Base-by-base conservation (phyloP, 2,797 vertebrate genomes). In the Choloepus didactylus region DNA sequence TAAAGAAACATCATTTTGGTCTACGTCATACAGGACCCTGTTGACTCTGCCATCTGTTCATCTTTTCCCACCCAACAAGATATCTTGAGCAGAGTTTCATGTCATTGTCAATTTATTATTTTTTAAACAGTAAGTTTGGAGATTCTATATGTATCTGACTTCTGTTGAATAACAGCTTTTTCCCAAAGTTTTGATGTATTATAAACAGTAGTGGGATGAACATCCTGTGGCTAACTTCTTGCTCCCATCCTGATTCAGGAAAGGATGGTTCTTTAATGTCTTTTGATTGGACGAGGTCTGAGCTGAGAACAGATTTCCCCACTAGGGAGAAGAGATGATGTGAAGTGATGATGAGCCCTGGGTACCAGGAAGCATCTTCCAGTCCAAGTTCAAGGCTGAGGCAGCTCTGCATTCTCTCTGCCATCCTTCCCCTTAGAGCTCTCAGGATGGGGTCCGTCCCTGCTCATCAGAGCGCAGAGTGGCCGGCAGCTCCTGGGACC, bases 371-470 rank as follows among this genome's bases (percentile, higher is more conserved):
- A n/a, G 16, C 6, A 2, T 44, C 64, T 16, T 35, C n/a, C 29
- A 69, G 5, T 27, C 46, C 41, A 27, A 4, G 21, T 19, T 86
- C 49, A 69, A 86, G 73, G 7, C 44, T 1, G 1, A 76, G 0
- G 0, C 10, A 44, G 27, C 21, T 54, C 23, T 41, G 49, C 0
- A 1, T 62, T 44, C 18, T 12, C 10, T 0, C 31, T 19, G 31
- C 9, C 8, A 2, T 4, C 72, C 25, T 3, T 7, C 41, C 25
- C 19, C 56, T 70, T 41, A 41, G 73, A 41, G 64, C 16, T 2
- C 35, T 54, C 5, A 21, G 51, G 64, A 41, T 25, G 10, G 11
- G 23, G 6, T 9, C 46, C 35, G 2, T 12, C 44, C 31, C 46
- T 23, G 29, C 21, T 49, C 75, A 35, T 29, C 44, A 35, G 44